Evolutionary conservation across 2,888 invertebrate genomes (phyloP), one percentile per base, ranked within the genome.

Genomic region (Euphydryas editha): DNA sequence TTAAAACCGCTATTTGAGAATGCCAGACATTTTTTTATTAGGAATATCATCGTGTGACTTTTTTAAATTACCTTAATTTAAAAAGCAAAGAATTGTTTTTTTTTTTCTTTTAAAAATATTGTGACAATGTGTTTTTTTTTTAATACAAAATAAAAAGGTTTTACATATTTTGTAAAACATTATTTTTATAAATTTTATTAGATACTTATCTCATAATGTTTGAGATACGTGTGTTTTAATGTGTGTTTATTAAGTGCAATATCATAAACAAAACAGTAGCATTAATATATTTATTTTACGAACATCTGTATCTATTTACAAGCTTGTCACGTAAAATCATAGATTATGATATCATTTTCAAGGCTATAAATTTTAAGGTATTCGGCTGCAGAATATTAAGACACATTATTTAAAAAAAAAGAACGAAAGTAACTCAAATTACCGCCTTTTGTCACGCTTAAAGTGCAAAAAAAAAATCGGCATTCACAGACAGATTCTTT

Each of bases 401-500:
- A 20, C 46, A 30, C 4, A n/a, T n/a, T n/a, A n/a, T n/a, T n/a
- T n/a, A n/a, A n/a, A n/a, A n/a, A n/a, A n/a, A n/a, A n/a, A n/a
- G n/a, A n/a, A n/a, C n/a, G n/a, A 36, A 30, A 24, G 49, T 6
- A 51, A 24, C 24, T 51, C 49, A 24, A 51, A 47, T 37, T 21
- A 42, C 18, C 18, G 37, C 20, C 37, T 47, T 68, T 68, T 59
- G 65, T 56, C 21, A 60, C 57, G 51, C 49, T 39, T 46, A 11
- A 8, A 47, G 18, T 21, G 11, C 39, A 13, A 20, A 44, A 58
- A 66, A 66, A 64, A 64, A 64, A 64, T 57, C 66, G 59, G 65
- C 59, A 15, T 56, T 21, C 36, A 69, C 62, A 67, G 68, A 65
- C 67, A 68, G 66, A 62, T 67, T 72, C 72, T 73, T 73, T 80